Conservation (phyloP, 53 echinoderm and acorn worm genomes). For the Stichopus horrens region DNA sequence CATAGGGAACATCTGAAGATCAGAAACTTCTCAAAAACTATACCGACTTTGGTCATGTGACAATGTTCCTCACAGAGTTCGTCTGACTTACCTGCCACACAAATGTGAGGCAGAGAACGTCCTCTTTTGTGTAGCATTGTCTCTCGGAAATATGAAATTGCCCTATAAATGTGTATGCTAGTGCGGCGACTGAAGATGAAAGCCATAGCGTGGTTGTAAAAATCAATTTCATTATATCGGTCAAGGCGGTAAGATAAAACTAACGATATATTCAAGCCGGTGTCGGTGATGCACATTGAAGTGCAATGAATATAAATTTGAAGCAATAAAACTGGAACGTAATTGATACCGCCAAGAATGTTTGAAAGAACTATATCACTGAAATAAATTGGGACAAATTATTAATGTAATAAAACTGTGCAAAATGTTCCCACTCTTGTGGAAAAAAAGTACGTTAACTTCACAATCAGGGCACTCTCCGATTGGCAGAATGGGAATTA, state of each 20-base stretch:
- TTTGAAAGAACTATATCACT: neutral
- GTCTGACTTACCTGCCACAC: neutral
- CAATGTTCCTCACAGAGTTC: too few species aligned
- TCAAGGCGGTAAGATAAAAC: neutral
- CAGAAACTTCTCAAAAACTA: too few species aligned
- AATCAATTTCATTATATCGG: neutral
- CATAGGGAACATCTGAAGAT: too few species aligned
- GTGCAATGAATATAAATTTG: neutral
- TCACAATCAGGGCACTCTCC: too few species aligned
- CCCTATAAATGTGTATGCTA: neutral
- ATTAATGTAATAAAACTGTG: neutral
- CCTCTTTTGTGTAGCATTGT: neutral
- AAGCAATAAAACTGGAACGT: neutral
- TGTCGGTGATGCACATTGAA: neutral
- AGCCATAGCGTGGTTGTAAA: neutral
- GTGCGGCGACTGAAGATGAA: neutral
- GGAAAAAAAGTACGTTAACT: neutral
- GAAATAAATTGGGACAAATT: neutral
- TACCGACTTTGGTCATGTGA: too few species aligned
- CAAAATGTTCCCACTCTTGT: neutral
- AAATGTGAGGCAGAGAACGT: neutral
- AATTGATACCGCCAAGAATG: neutral
- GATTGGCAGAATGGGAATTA: too few species aligned
- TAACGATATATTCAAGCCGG: neutral
- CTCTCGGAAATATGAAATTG: neutral